These are phyloP conservation scores for Megalopta genalis DNA, from an alignment of 1,140 invertebrate species.

Conservation along the genomic window DNA sequence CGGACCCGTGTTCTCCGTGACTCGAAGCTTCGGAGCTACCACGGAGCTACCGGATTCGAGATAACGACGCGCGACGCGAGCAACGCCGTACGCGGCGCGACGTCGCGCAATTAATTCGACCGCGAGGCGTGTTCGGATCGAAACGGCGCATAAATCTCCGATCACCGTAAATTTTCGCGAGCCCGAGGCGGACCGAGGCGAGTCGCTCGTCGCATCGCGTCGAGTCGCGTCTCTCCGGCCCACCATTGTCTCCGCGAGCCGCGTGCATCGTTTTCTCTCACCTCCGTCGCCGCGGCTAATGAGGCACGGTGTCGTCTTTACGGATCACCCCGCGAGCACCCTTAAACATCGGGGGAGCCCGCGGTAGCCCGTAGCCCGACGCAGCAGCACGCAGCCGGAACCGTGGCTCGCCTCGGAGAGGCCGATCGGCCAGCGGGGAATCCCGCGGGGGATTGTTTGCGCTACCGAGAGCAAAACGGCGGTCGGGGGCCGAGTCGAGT, in stretches of 20 bases:
- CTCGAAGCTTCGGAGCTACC: neutral
- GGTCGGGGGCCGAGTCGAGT: neutral
- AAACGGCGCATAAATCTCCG: conserved; percentile 39
- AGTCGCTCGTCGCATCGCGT: neutral
- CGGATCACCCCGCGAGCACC: conserved; percentile 56
- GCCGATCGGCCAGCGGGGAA: neutral
- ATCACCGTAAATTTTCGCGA: conserved; percentile 44
- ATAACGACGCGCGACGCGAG: conserved; percentile 12
- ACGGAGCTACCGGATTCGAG: neutral
- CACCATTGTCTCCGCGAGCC: conserved; percentile 27
- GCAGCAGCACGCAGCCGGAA: too few species aligned
- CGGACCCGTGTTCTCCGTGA: too few species aligned
- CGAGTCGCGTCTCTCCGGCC: neutral
- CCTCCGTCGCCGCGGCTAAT: conserved; percentile 41
- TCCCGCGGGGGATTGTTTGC: conserved; percentile 31
- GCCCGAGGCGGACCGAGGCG: neutral
- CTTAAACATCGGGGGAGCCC: conserved; percentile 30
- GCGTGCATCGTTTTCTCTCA: conserved; percentile 45
- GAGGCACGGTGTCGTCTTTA: conserved; percentile 56
- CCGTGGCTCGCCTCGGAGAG: neutral
- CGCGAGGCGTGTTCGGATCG: conserved; percentile 27
- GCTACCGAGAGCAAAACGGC: conserved; percentile 34
- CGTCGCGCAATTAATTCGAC: conserved; percentile 28
- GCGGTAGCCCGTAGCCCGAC: too few species aligned
- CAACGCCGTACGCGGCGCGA: neutral